Conservation (phyloP, 2,888 invertebrate species). For the Erebia palarica region DNA sequence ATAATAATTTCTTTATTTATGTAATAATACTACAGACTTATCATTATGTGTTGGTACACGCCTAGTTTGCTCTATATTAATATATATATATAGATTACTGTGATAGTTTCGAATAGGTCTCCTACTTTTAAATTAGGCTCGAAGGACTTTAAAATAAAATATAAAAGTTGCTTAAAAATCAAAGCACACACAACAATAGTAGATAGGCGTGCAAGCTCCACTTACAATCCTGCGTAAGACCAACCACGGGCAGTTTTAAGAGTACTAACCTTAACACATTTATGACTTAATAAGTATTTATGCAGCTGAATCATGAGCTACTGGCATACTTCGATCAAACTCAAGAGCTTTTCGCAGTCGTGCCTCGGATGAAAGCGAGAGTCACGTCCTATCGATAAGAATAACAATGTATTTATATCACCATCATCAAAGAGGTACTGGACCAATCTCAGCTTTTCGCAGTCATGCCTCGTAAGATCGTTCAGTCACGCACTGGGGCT, state of each 20-base stretch:
- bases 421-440: neutral
- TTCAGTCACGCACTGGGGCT: neutral
- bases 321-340: slow-evolving; percentile 43
- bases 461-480: neutral
- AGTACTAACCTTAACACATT: slow-evolving; percentile 41
- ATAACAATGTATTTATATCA: slow-evolving; percentile 3
- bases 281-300: slow-evolving; percentile 20
- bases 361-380: slow-evolving; percentile 12
- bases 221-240: slow-evolving; percentile 57
- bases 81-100: too few relatives aligned
- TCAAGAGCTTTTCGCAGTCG: neutral
- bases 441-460: neutral
- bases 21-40: too few relatives aligned
- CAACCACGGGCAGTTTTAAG: slow-evolving; percentile 39
- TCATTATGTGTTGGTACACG: neutral
- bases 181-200: neutral
- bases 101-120: neutral
- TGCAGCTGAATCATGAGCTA: slow-evolving; percentile 28
- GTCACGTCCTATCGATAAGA: slow-evolving; percentile 21
- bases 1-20: too few relatives aligned
- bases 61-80: neutral
- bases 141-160: too few relatives aligned
- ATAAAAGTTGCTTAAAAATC: neutral
- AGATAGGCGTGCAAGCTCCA: slow-evolving; percentile 48
- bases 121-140: neutral